Percentiles rank a stretch among this genome's conserved stretches.
Evolutionary conservation across 2,888 invertebrate genomes (phyloP).

Genomic region (Clitarchus hookeri): DNA sequence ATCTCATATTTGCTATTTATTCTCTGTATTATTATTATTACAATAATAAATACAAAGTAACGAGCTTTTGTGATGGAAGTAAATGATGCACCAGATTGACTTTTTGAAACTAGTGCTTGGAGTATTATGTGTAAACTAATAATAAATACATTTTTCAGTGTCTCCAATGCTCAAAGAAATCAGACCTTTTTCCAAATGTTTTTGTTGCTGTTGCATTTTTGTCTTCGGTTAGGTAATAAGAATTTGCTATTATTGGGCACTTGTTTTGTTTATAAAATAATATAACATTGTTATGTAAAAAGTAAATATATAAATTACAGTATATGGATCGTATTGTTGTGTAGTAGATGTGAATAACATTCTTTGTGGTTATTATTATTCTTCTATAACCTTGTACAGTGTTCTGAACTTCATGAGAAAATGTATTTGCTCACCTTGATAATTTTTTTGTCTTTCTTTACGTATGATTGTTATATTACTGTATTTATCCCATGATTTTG

Average conservation of each 20-base stretch:
- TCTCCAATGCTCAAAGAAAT: conserved; percentile 17
- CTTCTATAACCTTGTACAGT: conserved; percentile 31
- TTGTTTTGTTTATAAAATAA: conserved; percentile 28
- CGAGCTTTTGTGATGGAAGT: conserved; percentile 23
- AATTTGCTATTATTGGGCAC: neutral
- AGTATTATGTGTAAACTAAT: conserved; percentile 21
- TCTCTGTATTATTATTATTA: conserved; percentile 9
- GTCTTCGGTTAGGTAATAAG: neutral
- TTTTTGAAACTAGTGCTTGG: conserved; percentile 17
- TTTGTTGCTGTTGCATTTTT: neutral
- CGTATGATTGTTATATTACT: conserved; percentile 18
- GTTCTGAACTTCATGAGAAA: conserved; percentile 28
- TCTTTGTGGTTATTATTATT: conserved; percentile 29
- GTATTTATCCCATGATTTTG: conserved; percentile 22
- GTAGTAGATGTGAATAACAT: conserved; percentile 24
- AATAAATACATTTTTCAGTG: conserved; percentile 18
- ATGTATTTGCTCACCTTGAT: conserved; percentile 31
- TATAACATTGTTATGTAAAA: conserved; percentile 24
- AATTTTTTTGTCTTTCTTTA: conserved; percentile 23
- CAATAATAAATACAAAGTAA: conserved; percentile 15
- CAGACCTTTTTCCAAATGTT: neutral
- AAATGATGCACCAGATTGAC: conserved; percentile 25
- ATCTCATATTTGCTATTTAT: neutral
- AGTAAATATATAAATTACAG: conserved; percentile 26
- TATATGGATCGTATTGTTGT: conserved; percentile 25